Evolutionary conservation across 2,797 vertebrate genomes (phyloP).

Genomic region (Microchirus variegatus): DNA sequence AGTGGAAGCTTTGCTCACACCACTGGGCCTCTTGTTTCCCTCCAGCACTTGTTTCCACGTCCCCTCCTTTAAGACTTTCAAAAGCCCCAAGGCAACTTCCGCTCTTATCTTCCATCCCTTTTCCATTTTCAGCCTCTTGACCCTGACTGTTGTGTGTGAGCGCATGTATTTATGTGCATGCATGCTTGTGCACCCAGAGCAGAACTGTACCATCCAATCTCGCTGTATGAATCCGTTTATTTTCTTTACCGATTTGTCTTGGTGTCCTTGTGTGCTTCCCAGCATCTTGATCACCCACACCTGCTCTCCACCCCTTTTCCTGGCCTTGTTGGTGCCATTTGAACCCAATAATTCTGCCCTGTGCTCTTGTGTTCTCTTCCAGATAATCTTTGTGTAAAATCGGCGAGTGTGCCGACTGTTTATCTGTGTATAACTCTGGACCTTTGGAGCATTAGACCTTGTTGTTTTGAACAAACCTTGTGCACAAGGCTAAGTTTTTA

Average conservation of each 20-base stretch:
- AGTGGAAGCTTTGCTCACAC: conserved; percentile 46
- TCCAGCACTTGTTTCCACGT: conserved; percentile 31
- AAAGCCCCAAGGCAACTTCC: conserved; percentile 42
- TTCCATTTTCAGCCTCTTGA: conserved; percentile 3
- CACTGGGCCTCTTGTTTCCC: conserved; percentile 47
- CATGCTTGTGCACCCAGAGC: conserved; percentile 20
- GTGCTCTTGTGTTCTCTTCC: background rate
- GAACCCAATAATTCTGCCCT: background rate
- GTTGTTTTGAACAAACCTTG: background rate
- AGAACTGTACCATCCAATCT: conserved; percentile 15
- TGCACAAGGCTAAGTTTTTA: background rate
- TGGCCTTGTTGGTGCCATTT: background rate
- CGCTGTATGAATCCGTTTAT: background rate
- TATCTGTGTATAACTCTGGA: too few species aligned
- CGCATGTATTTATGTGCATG: conserved; percentile 11
- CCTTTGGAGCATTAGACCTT: too few species aligned
- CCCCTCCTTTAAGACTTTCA: conserved; percentile 44
- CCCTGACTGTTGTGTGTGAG: conserved; percentile 16
- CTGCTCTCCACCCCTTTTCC: background rate
- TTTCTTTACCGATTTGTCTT: background rate
- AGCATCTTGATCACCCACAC: background rate
- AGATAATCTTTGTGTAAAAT: background rate
- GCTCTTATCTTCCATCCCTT: conserved; percentile 27
- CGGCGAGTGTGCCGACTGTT: too few species aligned
- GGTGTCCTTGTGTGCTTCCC: background rate